Percentiles rank a stretch among this genome's conserved stretches.
phyloP scores from a whole-genome alignment of 2,113 vertebrate species.

The Thalassarche chlororhynchos region DNA sequence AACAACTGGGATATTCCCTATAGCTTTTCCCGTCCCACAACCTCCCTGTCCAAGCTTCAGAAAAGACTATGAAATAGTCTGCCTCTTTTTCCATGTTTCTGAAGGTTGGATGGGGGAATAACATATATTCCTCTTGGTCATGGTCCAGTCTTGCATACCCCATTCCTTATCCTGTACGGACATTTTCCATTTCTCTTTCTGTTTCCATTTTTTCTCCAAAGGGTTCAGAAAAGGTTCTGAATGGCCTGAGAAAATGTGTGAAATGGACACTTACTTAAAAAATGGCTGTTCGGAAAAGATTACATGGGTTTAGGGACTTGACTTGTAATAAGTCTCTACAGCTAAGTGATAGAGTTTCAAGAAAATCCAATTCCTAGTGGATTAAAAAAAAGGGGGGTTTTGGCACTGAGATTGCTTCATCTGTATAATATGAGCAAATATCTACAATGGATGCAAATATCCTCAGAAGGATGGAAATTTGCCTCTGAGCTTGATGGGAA shows the following conservation, averaged over 20 bases:
- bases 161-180: background rate
- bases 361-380: slow-evolving; percentile 7
- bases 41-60: background rate
- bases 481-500: background rate
- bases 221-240: background rate
- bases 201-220: background rate
- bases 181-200: background rate
- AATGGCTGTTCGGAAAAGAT: background rate
- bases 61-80: background rate
- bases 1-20: background rate
- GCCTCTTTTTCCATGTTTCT: background rate
- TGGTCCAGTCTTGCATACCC: background rate
- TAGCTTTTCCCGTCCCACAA: background rate
- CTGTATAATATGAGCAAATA: background rate
- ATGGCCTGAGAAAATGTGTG: background rate
- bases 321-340: background rate
- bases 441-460: background rate
- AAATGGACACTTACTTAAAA: background rate
- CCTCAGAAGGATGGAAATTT: background rate
- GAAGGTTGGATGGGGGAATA: background rate
- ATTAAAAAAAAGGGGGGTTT: background rate
- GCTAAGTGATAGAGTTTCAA: background rate
- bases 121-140: background rate
- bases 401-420: slow-evolving; percentile 47
- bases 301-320: background rate